Percentiles rank a stretch among this genome's conserved stretches.
Evolutionary conservation across 2,113 vertebrate genomes (phyloP).

Genomic region (Astatoreochromis straeleni): DNA sequence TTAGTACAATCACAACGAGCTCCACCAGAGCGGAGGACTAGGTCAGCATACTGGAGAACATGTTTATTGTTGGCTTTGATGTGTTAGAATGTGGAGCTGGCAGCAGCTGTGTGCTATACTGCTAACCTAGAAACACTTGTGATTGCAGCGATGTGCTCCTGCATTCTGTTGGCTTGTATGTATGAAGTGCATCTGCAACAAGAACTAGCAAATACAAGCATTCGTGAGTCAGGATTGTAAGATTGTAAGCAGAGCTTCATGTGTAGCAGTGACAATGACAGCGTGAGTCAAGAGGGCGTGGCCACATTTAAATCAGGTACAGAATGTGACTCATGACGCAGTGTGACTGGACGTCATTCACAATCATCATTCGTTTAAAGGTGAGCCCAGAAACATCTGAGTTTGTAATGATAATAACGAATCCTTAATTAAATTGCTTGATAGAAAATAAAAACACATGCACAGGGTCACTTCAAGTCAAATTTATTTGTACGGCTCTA

Average conservation of each 20-base stretch:
- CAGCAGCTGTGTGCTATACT: neutral
- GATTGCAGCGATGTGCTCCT: neutral
- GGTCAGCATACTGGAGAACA: neutral
- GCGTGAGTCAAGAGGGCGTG: neutral
- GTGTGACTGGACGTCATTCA: neutral
- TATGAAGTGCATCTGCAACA: neutral
- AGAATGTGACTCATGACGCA: fast-evolving
- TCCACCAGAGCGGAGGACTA: neutral
- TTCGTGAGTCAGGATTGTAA: neutral
- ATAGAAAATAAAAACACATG: neutral
- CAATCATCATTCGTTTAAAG: neutral
- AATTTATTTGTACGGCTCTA: neutral
- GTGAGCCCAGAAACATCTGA: neutral
- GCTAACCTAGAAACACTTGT: neutral
- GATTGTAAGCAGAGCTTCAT: neutral
- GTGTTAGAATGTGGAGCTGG: neutral
- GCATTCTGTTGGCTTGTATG: neutral
- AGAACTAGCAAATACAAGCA: neutral
- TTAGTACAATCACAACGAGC: neutral
- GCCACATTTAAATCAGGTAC: neutral
- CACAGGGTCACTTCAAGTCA: fast-evolving
- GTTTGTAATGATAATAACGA: neutral
- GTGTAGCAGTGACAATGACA: neutral
- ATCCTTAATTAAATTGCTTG: neutral
- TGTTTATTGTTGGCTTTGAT: neutral